phyloP scores from a whole-genome alignment of 2,113 vertebrate species.

The Eptatretus burgeri region DNA sequence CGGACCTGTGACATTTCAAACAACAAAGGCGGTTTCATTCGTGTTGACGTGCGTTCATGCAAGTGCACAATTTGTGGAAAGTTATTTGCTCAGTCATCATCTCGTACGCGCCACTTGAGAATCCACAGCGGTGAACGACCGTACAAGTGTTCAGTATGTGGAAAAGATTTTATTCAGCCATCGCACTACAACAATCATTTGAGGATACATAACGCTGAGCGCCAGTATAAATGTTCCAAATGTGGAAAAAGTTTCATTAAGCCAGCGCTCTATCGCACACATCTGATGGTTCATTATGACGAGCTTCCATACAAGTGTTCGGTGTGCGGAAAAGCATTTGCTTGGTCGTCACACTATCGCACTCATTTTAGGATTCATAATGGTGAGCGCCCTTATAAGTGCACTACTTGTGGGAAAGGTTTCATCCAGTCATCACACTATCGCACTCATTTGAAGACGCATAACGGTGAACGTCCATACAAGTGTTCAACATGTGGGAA shows the following conservation, averaged over 20 bases:
- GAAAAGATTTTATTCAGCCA: constrained; percentile 44
- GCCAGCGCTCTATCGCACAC: neutral
- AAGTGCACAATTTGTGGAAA: neutral
- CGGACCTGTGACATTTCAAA: too few relatives aligned
- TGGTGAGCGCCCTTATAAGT: constrained; percentile 92
- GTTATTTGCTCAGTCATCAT: neutral
- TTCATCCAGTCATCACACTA: constrained; percentile 49
- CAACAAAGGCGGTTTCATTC: too few relatives aligned
- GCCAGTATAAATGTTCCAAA: constrained; percentile 25
- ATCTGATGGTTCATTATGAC: neutral
- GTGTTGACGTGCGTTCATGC: neutral
- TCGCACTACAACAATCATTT: constrained; percentile 53
- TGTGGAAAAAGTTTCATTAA: neutral
- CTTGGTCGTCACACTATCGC: constrained; percentile 72
- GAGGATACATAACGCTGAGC: constrained; percentile 42
- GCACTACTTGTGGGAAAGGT: constrained; percentile 91
- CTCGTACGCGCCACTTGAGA: constrained; percentile 32
- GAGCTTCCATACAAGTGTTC: constrained; percentile 38
- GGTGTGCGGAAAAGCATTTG: constrained; percentile 76
- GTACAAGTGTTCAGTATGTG: constrained; percentile 34
- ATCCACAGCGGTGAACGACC: constrained; percentile 56
- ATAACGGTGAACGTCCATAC: neutral
- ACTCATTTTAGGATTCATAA: constrained; percentile 94
- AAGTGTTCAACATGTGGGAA: neutral
- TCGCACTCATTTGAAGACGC: neutral